These are phyloP conservation scores for Scartelaos histophorus DNA, from an alignment of 2,113 vertebrate genomes.

Conservation along the genomic window DNA sequence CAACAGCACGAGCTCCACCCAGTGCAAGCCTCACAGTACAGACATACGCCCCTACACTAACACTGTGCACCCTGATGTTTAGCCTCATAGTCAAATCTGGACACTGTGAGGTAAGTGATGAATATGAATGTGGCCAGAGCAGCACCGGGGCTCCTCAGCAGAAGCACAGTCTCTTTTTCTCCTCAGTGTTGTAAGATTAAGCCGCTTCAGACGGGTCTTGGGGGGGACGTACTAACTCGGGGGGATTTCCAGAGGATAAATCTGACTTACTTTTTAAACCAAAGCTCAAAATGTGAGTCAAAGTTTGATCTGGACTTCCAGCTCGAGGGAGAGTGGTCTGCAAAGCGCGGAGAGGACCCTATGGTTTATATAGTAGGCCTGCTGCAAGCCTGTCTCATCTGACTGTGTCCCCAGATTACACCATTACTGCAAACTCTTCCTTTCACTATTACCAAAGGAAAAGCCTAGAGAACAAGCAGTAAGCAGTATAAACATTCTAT, in stretches of 20 bases:
- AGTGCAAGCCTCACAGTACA: not conserved
- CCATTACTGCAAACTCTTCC: not conserved
- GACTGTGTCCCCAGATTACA: not conserved
- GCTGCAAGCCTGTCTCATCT: not conserved
- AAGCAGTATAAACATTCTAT: not conserved
- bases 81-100: slow-evolving; percentile 6
- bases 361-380: not conserved
- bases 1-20: not conserved
- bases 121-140: slow-evolving; percentile 20
- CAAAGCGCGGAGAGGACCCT: not conserved
- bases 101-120: not conserved
- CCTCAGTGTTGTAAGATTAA: not conserved
- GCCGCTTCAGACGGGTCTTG: slow-evolving; percentile 12
- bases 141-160: slow-evolving; percentile 5
- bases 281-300: not conserved
- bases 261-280: not conserved
- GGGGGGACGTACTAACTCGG: not conserved
- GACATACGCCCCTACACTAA: not conserved
- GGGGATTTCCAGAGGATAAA: not conserved
- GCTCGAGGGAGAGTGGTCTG: not conserved
- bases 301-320: not conserved
- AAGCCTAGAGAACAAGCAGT: not conserved
- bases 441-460: not conserved
- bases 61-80: not conserved
- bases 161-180: slow-evolving; percentile 11